Conservation (phyloP, 2,888 invertebrate genomes). For the Euclidia mi region DNA sequence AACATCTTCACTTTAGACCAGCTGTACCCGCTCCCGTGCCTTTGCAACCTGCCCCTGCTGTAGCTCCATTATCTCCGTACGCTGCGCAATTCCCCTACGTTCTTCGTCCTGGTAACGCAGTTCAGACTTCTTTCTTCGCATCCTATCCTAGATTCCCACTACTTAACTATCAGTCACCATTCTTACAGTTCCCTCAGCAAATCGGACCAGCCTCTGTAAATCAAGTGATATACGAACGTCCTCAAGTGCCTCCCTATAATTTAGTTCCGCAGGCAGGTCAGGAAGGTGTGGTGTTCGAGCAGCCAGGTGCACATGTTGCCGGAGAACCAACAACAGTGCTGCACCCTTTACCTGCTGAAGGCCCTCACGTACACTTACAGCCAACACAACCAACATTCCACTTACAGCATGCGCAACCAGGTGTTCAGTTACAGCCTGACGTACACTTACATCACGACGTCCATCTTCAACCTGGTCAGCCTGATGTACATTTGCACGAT, state of each 20-base stretch:
- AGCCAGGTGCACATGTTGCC: constrained; percentile 56
- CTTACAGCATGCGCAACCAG: constrained; percentile 53
- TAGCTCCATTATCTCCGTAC: constrained; percentile 63
- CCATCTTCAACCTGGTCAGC: constrained; percentile 53
- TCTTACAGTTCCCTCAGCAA: constrained; percentile 62
- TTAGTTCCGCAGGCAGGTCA: constrained; percentile 61
- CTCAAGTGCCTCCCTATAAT: constrained; percentile 72
- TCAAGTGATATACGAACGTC: constrained; percentile 61
- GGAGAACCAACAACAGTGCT: constrained; percentile 62
- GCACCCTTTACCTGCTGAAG: constrained; percentile 60
- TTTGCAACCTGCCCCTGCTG: constrained; percentile 63
- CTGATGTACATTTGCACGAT: constrained; percentile 48
- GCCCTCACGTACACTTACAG: constrained; percentile 54
- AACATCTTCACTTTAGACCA: constrained; percentile 69
- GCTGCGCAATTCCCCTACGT: constrained; percentile 77
- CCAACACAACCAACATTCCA: constrained; percentile 45
- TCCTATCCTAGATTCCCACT: constrained; percentile 84
- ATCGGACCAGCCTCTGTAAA: constrained; percentile 58
- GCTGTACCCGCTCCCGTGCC: constrained; percentile 65
- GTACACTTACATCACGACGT: constrained; percentile 32
- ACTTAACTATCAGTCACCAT: constrained; percentile 72
- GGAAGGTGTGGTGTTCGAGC: constrained; percentile 65
- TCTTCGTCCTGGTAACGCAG: constrained; percentile 82
- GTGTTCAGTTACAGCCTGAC: constrained; percentile 48
- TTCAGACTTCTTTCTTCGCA: constrained; percentile 83